Evolutionary conservation across 30 jellyfish, hydroid and myxozoan species (phyloP).

Genomic region (Aurelia aurita): DNA sequence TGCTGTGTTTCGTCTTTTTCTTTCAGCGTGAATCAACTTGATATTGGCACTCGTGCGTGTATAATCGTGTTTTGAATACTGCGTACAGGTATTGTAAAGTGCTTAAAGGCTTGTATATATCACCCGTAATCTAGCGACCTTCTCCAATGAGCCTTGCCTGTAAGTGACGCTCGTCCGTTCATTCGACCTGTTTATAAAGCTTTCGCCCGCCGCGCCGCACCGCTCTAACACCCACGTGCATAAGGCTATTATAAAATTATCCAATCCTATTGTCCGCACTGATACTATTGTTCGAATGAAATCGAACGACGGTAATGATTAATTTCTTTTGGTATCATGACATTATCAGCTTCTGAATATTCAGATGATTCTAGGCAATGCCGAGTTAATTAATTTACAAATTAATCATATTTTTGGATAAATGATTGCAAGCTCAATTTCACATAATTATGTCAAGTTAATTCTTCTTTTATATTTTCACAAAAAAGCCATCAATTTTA

Average conservation of each 20-base stretch:
- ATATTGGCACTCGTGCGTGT: background rate
- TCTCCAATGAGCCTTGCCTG: constrained; percentile 45
- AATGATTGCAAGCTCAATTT: no score
- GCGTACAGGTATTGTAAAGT: constrained; percentile 13
- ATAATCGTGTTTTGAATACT: background rate
- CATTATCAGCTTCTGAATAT: no score
- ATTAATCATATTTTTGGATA: no score
- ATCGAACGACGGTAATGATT: no score
- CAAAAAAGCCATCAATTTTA: no score
- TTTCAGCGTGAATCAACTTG: background rate
- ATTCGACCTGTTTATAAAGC: constrained; percentile 70
- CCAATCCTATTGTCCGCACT: constrained; percentile 71
- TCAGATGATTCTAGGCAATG: no score
- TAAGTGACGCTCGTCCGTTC: constrained; percentile 55
- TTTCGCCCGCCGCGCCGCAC: constrained; percentile 35
- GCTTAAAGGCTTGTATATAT: constrained; percentile 20
- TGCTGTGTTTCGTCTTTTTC: no score
- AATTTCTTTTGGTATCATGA: no score
- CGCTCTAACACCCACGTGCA: constrained; percentile 75
- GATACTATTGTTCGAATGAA: constrained; percentile 35
- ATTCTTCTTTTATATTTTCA: no score
- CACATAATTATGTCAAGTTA: no score
- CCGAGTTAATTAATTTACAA: no score
- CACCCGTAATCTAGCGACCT: constrained; percentile 70
- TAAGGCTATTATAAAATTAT: constrained; percentile 71